These are phyloP conservation scores for Drosophila helvetica DNA, from an alignment of 2,888 invertebrate species.

Conservation along the genomic window DNA sequence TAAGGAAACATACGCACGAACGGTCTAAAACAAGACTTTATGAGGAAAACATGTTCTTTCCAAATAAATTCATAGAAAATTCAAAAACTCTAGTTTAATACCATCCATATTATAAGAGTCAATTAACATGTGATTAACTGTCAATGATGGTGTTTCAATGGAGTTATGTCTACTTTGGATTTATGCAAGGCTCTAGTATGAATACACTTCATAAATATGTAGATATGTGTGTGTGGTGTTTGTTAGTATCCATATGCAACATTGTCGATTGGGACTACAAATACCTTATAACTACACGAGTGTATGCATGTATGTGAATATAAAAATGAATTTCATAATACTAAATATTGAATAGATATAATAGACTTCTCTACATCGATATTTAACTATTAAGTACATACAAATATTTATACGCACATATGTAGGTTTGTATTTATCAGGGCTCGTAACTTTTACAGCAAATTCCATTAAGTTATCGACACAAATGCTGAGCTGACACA, in stretches of 20 bases:
- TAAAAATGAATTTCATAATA: background rate
- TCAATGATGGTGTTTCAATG: slow-evolving; percentile 6
- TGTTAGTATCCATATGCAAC: background rate
- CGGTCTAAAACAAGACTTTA: background rate
- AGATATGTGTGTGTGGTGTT: background rate
- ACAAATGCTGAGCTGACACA: slow-evolving; percentile 2
- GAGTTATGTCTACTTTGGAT: slow-evolving; percentile 11
- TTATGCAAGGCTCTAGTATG: slow-evolving; percentile 35
- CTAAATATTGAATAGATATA: background rate
- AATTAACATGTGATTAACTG: too few relatives aligned
- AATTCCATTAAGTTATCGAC: background rate
- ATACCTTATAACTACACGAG: background rate
- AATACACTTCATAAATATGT: background rate
- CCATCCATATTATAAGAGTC: background rate
- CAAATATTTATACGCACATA: slow-evolving; percentile 7
- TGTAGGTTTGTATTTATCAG: slow-evolving; percentile 38
- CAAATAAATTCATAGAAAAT: too few relatives aligned
- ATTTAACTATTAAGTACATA: background rate
- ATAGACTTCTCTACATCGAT: background rate
- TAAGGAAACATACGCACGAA: too few relatives aligned
- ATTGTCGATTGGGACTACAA: background rate
- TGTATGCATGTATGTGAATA: background rate
- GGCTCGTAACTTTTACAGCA: background rate
- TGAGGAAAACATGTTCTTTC: too few relatives aligned
- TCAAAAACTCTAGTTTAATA: too few relatives aligned